Percentiles rank a stretch among this genome's conserved stretches.
These are phyloP conservation scores for Dufourea novaeangliae DNA, from an alignment of 1,140 invertebrate species.

Conservation along the genomic window DNA sequence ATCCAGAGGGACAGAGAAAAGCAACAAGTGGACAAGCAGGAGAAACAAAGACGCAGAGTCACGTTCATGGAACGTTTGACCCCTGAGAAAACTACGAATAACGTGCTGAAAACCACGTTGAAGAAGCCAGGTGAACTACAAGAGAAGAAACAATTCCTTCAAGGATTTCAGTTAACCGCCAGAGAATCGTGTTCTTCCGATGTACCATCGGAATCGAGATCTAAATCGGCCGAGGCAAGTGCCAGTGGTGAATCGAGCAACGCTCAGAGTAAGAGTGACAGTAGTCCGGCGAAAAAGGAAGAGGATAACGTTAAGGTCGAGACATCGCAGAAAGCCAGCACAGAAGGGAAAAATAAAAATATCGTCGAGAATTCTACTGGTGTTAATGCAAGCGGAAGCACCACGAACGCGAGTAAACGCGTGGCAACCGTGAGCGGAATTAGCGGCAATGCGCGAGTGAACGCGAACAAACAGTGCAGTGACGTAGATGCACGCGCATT, in stretches of 20 bases:
- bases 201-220: background rate
- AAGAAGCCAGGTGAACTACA: constrained; percentile 68
- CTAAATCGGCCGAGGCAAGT: background rate
- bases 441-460: constrained; percentile 14
- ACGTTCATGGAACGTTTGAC: constrained; percentile 64
- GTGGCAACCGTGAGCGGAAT: constrained; percentile 22
- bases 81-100: constrained; percentile 25
- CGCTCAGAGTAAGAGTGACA: background rate
- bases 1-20: constrained; percentile 47
- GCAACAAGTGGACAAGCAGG: constrained; percentile 47
- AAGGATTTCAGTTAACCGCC: constrained; percentile 71
- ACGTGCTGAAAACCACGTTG: constrained; percentile 35
- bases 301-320: background rate
- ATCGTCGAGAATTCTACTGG: constrained; percentile 27
- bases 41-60: constrained; percentile 72
- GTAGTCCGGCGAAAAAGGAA: constrained; percentile 11
- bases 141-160: constrained; percentile 75
- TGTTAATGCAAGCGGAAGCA: constrained; percentile 14
- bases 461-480: constrained; percentile 35
- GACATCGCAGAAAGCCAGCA: background rate
- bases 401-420: constrained; percentile 15
- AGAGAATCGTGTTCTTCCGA: constrained; percentile 35
- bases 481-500: constrained; percentile 28
- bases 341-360: constrained; percentile 41
- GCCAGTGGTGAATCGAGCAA: background rate